These are phyloP conservation scores for Acanthurus leucopareius DNA, from an alignment of 2,797 vertebrate species.

Conservation along the genomic window DNA sequence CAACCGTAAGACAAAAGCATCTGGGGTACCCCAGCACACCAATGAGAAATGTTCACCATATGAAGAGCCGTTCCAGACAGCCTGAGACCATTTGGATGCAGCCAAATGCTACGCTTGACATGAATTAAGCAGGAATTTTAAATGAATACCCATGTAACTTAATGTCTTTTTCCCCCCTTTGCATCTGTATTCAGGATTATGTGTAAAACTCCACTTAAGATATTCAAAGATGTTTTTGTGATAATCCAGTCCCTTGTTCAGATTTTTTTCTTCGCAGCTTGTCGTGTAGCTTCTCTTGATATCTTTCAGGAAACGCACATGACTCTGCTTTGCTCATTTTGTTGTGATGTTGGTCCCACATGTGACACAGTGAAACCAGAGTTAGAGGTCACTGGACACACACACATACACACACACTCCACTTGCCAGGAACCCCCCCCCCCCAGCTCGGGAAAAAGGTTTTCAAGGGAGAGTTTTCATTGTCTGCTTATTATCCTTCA, in stretches of 20 bases:
- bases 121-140: constrained; percentile 64
- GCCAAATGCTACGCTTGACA: constrained; percentile 62
- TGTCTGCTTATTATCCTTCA: constrained; percentile 70
- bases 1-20: constrained; percentile 90
- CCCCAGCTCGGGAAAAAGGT: constrained; percentile 43
- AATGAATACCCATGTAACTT: constrained; percentile 52
- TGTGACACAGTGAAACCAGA: constrained; percentile 65
- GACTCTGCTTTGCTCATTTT: constrained; percentile 55
- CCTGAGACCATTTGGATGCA: constrained; percentile 68
- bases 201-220: constrained; percentile 27
- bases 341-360: constrained; percentile 51
- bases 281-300: constrained; percentile 33
- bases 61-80: constrained; percentile 78
- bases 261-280: constrained; percentile 30
- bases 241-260: background rate
- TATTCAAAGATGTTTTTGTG: constrained; percentile 1
- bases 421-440: constrained; percentile 50
- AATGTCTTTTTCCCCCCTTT: constrained; percentile 27
- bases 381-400: constrained; percentile 41
- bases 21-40: constrained; percentile 85
- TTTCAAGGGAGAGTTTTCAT: constrained; percentile 71
- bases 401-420: constrained; percentile 42
- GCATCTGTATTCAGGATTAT: constrained; percentile 13
- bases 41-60: constrained; percentile 83
- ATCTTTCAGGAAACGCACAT: constrained; percentile 56